Conservation (phyloP, 2,888 invertebrate genomes). For the Drosophila nigricruria region DNA sequence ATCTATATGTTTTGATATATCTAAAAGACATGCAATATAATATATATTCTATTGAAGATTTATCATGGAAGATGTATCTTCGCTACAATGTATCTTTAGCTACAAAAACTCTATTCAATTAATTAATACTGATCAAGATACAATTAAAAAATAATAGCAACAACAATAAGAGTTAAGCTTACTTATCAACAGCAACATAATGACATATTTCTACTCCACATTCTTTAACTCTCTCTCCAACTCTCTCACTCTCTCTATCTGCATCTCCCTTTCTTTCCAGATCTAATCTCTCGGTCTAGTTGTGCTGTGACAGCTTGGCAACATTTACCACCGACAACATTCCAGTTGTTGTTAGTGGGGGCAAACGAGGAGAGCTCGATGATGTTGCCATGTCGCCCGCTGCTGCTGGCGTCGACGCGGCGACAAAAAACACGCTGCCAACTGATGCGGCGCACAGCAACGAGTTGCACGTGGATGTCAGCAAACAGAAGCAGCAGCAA, state of each 20-base stretch:
- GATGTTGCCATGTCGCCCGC: constrained; percentile 58
- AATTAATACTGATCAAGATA: not conserved
- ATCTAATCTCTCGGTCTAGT: constrained; percentile 23
- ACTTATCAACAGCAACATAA: not conserved
- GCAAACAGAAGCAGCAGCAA: constrained; percentile 31
- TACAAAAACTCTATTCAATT: not conserved
- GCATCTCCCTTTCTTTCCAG: not conserved
- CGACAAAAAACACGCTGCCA: constrained; percentile 79
- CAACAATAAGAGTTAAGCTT: not conserved
- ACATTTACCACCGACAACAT: constrained; percentile 51
- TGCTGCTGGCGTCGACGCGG: constrained; percentile 79
- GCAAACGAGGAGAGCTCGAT: constrained; percentile 1
- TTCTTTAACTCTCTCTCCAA: not conserved
- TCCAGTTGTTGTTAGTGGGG: constrained; percentile 12
- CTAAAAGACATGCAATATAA: too few relatives aligned
- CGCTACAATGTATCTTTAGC: not conserved
- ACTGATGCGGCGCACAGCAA: constrained; percentile 78
- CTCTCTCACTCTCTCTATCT: not conserved
- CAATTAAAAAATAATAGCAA: not conserved
- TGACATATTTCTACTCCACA: constrained; percentile 1
- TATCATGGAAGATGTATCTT: not conserved
- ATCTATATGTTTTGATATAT: too few relatives aligned
- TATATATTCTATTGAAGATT: not conserved
- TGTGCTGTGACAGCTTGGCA: constrained; percentile 44
- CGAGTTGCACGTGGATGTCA: constrained; percentile 59